Evolutionary conservation across 2,888 invertebrate genomes (phyloP), one percentile per base, ranked within the genome.

Genomic region (Drosophila melanosoma): DNA sequence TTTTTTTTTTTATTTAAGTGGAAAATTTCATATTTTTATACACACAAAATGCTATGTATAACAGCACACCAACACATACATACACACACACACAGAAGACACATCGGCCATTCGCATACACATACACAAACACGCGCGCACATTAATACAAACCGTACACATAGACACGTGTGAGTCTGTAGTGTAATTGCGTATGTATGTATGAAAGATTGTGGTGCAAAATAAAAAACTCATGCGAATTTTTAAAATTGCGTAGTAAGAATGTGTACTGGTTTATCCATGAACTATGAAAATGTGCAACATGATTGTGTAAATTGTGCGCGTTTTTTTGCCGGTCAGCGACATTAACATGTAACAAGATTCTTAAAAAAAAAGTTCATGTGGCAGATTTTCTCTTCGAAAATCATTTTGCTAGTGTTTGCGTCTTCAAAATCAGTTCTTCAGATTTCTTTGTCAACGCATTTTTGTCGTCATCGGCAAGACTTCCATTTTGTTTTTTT

Each of bases 401-500:
- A 59, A 59, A 60, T 53, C 33, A 69, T 68, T 64, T 62, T 54
- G 38, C 11, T 33, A 51, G 29, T 52, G 57, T 48, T 64, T 76
- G 40, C 32, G 60, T 52, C 56, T 68, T 45, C 26, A 64, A 82
- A 76, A 79, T 68, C 67, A 77, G 72, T 76, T 89, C 79, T 76
- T 81, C 20, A 72, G 62, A 81, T 83, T 86, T 82, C 88, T 89
- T 87, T 89, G 86, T 89, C 74, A 69, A 74, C 76, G 80, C 82
- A 76, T 85, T 84, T 83, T 89, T 75, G 82, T 80, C 80, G 80
- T 85, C 80, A 83, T 86, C 90, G 79, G 40, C 72, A 62, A 65
- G 90, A 76, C 85, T 87, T 91, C 91, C 91, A 91, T 91, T 92
- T 91, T 91, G 92, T 91, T 91, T 91, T 91, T 74, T 91, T 91